These are phyloP conservation scores for Steinernema scapterisci DNA, from an alignment of 2,888 invertebrate genomes.

Conservation along the genomic window DNA sequence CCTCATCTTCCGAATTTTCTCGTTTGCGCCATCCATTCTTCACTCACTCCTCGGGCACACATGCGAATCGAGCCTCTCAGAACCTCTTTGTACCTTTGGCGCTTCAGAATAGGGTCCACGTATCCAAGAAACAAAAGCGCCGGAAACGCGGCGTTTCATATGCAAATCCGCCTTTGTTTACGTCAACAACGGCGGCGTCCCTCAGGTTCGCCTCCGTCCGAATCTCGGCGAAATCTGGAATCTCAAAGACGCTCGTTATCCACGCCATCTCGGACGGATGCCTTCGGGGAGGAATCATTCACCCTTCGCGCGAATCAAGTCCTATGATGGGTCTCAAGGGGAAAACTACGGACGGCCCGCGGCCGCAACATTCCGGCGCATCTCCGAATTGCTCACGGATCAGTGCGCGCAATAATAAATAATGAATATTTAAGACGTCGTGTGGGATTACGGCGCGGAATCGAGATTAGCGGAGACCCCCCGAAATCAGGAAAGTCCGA, in stretches of 20 bases:
- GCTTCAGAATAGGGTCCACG: no score
- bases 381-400: slow-evolving; percentile 9
- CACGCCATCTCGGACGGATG: slow-evolving; percentile 10
- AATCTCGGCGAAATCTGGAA: slow-evolving; percentile 13
- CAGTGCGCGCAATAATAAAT: slow-evolving; percentile 16
- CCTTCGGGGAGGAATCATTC: slow-evolving; percentile 28
- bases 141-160: slow-evolving; percentile 17
- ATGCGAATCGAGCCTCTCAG: background rate
- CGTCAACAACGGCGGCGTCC: background rate
- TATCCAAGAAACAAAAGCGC: background rate
- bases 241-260: slow-evolving; percentile 15
- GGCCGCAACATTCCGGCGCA: slow-evolving; percentile 14
- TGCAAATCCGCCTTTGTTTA: slow-evolving; percentile 22
- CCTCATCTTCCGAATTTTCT: background rate
- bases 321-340: slow-evolving; percentile 24
- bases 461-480: slow-evolving; percentile 1
- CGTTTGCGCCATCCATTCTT: no score
- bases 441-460: slow-evolving; percentile 17
- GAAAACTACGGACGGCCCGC: background rate
- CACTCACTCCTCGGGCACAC: no score
- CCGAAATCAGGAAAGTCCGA: background rate
- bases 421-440: slow-evolving; percentile 6
- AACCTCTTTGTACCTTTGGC: background rate
- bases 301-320: background rate
- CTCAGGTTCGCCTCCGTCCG: slow-evolving; percentile 4